These are phyloP conservation scores for Epinotia brunnichana DNA, from an alignment of 2,888 invertebrate genomes.

Conservation along the genomic window DNA sequence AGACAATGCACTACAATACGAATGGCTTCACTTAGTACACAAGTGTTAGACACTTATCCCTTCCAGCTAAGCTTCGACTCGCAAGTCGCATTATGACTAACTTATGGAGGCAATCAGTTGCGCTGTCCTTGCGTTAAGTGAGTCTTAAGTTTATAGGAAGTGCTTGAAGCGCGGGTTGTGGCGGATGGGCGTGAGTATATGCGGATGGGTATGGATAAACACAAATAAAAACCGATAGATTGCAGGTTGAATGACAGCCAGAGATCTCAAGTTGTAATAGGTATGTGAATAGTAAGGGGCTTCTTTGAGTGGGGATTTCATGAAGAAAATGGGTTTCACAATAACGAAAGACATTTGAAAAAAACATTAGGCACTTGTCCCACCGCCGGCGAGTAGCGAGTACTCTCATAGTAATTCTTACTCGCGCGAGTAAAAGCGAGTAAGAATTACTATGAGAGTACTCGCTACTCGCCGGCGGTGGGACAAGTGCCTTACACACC, in stretches of 20 bases:
- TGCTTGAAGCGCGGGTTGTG: constrained; percentile 45
- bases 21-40: constrained; percentile 9
- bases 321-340: too few relatives aligned
- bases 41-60: constrained; percentile 25
- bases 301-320: too few relatives aligned
- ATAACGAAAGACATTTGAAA: too few relatives aligned
- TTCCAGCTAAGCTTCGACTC: constrained; percentile 34
- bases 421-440: too few relatives aligned
- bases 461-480: too few relatives aligned
- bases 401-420: too few relatives aligned
- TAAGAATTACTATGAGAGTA: too few relatives aligned
- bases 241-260: too few relatives aligned
- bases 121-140: constrained; percentile 55
- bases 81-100: constrained; percentile 52
- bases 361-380: too few relatives aligned
- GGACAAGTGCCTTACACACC: too few relatives aligned
- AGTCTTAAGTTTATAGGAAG: constrained; percentile 54
- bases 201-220: constrained; percentile 5
- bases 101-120: constrained; percentile 59
- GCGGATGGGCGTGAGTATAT: constrained; percentile 9
- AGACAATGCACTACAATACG: not conserved
- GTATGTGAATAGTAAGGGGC: not conserved
- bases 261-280: not conserved
- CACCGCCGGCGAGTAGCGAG: too few relatives aligned
- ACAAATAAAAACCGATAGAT: too few relatives aligned